Base-by-base conservation (phyloP, 2,797 vertebrate species). In the Microctenopoma lineatum region DNA sequence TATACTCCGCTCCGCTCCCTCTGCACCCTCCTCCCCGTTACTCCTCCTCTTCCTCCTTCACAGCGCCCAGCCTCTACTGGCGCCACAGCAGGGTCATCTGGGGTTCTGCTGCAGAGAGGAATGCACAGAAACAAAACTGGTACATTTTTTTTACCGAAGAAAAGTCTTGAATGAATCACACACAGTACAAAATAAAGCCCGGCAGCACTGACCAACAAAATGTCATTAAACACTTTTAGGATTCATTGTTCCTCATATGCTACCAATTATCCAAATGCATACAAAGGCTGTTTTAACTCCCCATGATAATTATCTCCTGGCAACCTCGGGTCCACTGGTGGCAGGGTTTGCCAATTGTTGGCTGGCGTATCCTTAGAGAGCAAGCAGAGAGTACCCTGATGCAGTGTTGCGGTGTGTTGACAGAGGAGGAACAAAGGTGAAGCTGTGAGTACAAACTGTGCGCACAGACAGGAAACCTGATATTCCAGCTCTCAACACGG, bases 391-490 rank as follows among this genome's bases (percentile, higher is more conserved):
- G 80, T 1, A 61, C 48, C 78, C 57, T 47, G 68, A 75, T 85
- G 87, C 73, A 83, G 85, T 25, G 75, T 82, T 68, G 76, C 79
- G 67, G 80, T 84, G 83, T 84, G 89, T 88, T 86, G 88, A 92
- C 72, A 63, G 83, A 73, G 84, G 75, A 63, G 81, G 89, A 88
- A 88, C 89, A 89, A 89, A 90, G 89, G 89, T 88, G 86, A 90
- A 72, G 86, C 84, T 81, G 77, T 72, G 85, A 91, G 89, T 84
- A 93, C 87, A 92, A 90, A 90, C 89, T 90, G 86, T 87, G 87
- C 90, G 89, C 83, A 87, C 83, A 89, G 80, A 85, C 87, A 84
- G 83, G 88, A 91, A 92, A 93, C 89, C 89, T 91, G 92, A 93
- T 91, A 90, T 89, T 91, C 89, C 87, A 73, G 84, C 87, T 90